Percentiles rank a stretch among this genome's conserved stretches.
phyloP scores from a whole-genome alignment of 2,113 vertebrate genomes.

The Pipa parva region DNA sequence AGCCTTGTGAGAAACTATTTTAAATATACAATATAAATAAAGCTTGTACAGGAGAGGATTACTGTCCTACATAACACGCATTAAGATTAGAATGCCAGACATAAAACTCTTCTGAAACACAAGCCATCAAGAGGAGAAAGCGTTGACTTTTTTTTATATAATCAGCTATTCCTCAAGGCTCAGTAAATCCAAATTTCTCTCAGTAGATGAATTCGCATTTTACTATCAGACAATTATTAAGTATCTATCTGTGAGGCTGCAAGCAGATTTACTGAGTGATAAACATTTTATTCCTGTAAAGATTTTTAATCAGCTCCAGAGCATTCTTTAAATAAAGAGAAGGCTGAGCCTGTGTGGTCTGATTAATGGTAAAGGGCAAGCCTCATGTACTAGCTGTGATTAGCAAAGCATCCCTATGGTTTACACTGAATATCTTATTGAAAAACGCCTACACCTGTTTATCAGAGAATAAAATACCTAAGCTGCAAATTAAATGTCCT shows the following conservation, averaged over 20 bases:
- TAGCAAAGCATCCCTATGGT: conserved; percentile 24
- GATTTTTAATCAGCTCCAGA: conserved; percentile 17
- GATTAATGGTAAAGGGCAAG: conserved; percentile 39
- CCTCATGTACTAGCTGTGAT: conserved; percentile 18
- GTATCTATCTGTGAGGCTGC: conserved; percentile 44
- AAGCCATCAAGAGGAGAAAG: conserved; percentile 20
- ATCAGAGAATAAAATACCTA: conserved; percentile 10
- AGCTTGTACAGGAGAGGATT: conserved; percentile 3
- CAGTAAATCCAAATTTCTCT: conserved; percentile 19
- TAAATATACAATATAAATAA: not conserved
- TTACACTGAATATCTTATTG: conserved; percentile 9
- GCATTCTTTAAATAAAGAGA: not conserved
- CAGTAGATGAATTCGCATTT: conserved; percentile 39
- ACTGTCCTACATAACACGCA: not conserved
- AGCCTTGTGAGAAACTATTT: conserved; percentile 10
- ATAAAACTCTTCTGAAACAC: conserved; percentile 13
- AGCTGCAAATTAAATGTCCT: not conserved
- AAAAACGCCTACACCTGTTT: conserved; percentile 12
- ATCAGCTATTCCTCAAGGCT: conserved; percentile 42
- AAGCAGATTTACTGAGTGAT: conserved; percentile 42
- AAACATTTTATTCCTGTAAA: conserved; percentile 44
- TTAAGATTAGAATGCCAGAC: conserved; percentile 16
- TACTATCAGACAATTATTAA: conserved; percentile 44
- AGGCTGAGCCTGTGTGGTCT: not conserved
- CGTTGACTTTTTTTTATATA: conserved; percentile 22